Base-by-base conservation (phyloP, 1,140 invertebrate genomes). In the Leptoteleia sp. region DNA sequence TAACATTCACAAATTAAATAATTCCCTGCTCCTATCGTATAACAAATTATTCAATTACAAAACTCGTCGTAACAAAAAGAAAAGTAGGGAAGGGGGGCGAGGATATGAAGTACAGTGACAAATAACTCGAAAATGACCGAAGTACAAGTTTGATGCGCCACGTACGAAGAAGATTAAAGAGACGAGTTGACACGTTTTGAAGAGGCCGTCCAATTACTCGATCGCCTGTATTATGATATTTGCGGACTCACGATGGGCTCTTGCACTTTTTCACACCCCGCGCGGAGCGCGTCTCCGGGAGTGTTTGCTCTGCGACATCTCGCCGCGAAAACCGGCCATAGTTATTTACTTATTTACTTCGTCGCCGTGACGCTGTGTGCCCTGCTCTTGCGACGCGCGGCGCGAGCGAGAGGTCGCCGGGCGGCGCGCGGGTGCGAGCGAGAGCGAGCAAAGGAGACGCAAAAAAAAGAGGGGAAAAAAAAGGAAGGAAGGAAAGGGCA, bases 311-410 rank as follows among this genome's bases (percentile, higher is more conserved):
- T 81, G 81, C 79, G 85, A 86, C 85, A 87, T 83, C 82, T 85
- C 76, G 68, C 79, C 65, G 76, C 79, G 81, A 72, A 79, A 83
- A 82, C 80, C 81, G 72, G 81, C 75, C 82, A 79, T 29, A 47
- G 77, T 83, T 87, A 83, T 85, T 86, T 86, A 84, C 85, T 86
- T 86, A 87, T 87, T 87, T 86, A 87, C 83, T 80, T 81, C 65
- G 77, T 80, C 68, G 54, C 80, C 61, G 50, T 62, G 61, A 62
- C 64, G 72, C 45, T 81, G 75, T 81, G 77, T 81, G 65, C 52
- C 72, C 40, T 65, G 67, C 61, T 76, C 67, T 64, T 68, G 42
- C 31, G 47, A 25, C 61, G 50, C 11, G 8, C 37, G 57, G 29
- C 7, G 29, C 29, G 15, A 29, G 50, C 62, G 47, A 64, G 57